phyloP scores from a whole-genome alignment of 2,888 invertebrate species.

The Caenorhabditis wallacei region DNA sequence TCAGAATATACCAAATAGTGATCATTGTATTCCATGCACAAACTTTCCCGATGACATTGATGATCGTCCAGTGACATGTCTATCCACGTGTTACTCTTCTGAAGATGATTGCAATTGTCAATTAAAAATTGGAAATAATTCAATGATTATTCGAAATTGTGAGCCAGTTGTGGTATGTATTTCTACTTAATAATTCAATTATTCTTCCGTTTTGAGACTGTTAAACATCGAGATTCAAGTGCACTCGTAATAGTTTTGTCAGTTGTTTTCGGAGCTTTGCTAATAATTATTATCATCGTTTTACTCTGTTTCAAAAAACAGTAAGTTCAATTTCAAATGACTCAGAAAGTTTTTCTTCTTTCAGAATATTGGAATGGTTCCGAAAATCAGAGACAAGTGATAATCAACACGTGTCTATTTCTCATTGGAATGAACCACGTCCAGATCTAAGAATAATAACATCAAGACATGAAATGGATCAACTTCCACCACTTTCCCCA shows the following conservation, averaged over 20 bases:
- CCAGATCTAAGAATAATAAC: conserved; percentile 59
- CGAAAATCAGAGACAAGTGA: conserved; percentile 42
- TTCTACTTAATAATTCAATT: too few relatives aligned
- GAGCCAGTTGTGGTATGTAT: conserved; percentile 17
- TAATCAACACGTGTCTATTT: conserved; percentile 55
- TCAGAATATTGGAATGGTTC: conserved; percentile 54
- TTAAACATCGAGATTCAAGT: conserved; percentile 6
- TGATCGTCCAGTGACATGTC: conserved; percentile 54
- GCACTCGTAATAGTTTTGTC: conserved; percentile 45
- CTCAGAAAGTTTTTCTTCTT: not conserved
- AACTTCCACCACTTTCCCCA: conserved; percentile 50
- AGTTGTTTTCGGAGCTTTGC: conserved; percentile 47
- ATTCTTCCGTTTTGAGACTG: too few relatives aligned
- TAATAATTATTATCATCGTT: conserved; percentile 28
- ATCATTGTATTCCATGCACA: conserved; percentile 33
- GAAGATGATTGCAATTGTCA: conserved; percentile 51
- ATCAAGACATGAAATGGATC: conserved; percentile 33
- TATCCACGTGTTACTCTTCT: conserved; percentile 53
- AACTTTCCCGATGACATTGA: conserved; percentile 7
- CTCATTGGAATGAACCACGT: conserved; percentile 28
- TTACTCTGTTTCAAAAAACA: conserved; percentile 44
- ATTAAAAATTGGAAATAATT: conserved; percentile 21
- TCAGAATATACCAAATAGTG: conserved; percentile 44
- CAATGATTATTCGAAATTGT: conserved; percentile 40
- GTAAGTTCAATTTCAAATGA: conserved; percentile 11